A percentile compares a stretch with the other conserved stretches of the same genome.
These are phyloP conservation scores for Cebus imitator DNA, from an alignment of 2,113 vertebrate species.

Conservation along the genomic window DNA sequence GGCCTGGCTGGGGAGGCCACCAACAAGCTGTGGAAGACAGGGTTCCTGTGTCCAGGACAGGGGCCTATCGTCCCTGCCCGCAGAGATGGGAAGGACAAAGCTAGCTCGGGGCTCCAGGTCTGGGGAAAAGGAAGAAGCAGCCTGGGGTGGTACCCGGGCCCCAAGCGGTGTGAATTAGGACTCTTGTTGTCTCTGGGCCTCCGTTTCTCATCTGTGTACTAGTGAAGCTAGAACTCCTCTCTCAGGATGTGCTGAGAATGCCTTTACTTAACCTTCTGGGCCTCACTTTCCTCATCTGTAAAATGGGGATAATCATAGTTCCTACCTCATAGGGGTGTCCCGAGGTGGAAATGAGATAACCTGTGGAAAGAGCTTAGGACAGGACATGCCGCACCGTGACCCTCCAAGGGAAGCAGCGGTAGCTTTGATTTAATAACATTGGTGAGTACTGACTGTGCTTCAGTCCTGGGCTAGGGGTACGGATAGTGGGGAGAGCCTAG, in stretches of 20 bases:
- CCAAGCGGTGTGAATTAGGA: neutral
- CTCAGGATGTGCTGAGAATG: neutral
- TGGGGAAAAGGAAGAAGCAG: neutral
- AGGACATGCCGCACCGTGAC: neutral
- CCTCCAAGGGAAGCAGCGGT: neutral
- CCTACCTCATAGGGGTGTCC: neutral
- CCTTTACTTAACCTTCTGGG: neutral
- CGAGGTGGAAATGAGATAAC: neutral
- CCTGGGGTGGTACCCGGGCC: neutral
- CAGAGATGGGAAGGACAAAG: neutral
- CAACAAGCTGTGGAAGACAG: conserved; percentile 67
- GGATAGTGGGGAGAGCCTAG: neutral
- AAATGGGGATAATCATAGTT: neutral
- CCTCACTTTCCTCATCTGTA: neutral
- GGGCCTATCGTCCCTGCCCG: neutral
- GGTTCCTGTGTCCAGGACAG: neutral
- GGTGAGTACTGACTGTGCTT: neutral
- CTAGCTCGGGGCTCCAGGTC: rapidly evolving
- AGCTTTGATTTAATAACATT: no score
- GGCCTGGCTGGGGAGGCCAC: conserved; percentile 78
- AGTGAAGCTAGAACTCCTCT: neutral
- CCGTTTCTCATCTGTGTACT: neutral
- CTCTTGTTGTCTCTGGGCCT: neutral
- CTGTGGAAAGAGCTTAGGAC: neutral
- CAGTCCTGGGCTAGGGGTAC: neutral